Conservation (phyloP, 2,113 vertebrate species). For the Rhadina sibilatrix region DNA sequence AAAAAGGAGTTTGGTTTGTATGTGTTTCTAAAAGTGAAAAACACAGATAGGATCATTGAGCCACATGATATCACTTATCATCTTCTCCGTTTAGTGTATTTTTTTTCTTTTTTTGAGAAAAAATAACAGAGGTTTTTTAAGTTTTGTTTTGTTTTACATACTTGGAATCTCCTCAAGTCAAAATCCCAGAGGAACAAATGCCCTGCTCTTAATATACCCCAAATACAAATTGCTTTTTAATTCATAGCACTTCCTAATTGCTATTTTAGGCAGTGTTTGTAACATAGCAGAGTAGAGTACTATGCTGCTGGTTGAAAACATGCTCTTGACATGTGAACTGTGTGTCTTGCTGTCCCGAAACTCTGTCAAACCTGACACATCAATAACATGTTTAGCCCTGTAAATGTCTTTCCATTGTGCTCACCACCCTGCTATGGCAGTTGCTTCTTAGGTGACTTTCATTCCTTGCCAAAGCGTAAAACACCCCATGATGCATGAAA, state of each 20-base stretch:
- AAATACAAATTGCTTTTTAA: not conserved
- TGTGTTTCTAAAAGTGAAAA: not conserved
- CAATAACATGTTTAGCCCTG: conserved; percentile 4
- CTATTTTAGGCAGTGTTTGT: not conserved
- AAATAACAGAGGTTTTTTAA: not conserved
- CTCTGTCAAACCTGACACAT: not conserved
- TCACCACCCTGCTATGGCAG: not conserved
- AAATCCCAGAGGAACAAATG: not conserved
- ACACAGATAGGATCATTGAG: not conserved
- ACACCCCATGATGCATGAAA: conserved; percentile 54
- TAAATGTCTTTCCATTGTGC: conserved; percentile 17
- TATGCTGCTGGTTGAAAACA: not conserved
- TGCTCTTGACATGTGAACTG: not conserved
- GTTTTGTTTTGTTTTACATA: not conserved
- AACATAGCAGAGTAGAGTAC: not conserved
- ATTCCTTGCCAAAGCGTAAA: conserved; percentile 47
- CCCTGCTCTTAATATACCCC: not conserved
- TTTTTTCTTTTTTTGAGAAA: not conserved
- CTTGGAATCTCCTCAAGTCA: not conserved
- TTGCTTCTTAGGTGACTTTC: conserved; percentile 59
- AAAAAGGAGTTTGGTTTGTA: not conserved
- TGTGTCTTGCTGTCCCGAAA: not conserved
- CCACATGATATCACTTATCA: not conserved
- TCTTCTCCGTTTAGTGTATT: not conserved
- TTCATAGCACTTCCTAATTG: not conserved